Percentiles rank a stretch among this genome's conserved stretches.
Evolutionary conservation across 1,140 invertebrate species (phyloP).

Genomic region (Drosophila pseudoananassae): DNA sequence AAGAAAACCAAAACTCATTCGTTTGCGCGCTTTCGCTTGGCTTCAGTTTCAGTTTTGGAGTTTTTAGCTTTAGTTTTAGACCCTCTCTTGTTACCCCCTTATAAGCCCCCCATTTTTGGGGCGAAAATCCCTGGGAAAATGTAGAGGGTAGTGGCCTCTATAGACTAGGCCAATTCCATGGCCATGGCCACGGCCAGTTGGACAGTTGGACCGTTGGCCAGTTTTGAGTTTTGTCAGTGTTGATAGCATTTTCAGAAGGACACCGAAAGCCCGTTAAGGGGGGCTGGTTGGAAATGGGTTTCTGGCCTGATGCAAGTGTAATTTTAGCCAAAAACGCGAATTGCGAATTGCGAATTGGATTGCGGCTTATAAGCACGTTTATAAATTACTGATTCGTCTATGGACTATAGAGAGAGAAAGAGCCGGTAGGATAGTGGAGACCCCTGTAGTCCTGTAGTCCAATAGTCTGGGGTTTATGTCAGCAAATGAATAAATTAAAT

Average conservation of each 20-base stretch:
- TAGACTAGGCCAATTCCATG: constrained; percentile 20
- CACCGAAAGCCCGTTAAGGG: not conserved
- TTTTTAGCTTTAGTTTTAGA: constrained; percentile 27
- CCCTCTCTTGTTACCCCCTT: not conserved
- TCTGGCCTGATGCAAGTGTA: constrained; percentile 58
- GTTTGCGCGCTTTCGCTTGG: constrained; percentile 57
- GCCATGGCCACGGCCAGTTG: constrained; percentile 45
- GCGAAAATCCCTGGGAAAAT: not conserved
- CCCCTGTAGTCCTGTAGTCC: constrained; percentile 4
- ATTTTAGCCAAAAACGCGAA: constrained; percentile 54
- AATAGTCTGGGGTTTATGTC: constrained; percentile 43
- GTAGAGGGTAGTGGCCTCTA: not conserved
- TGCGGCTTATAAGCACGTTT: constrained; percentile 79
- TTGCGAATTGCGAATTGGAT: constrained; percentile 64
- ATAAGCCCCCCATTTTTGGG: not conserved
- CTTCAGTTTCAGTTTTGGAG: constrained; percentile 45
- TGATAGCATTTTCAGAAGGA: constrained; percentile 43
- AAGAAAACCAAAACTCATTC: constrained; percentile 36
- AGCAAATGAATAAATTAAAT: constrained; percentile 77
- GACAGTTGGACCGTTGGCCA: no score
- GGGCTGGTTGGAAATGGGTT: constrained; percentile 29
- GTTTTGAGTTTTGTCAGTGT: constrained; percentile 48
- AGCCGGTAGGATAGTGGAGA: not conserved
- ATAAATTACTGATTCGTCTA: constrained; percentile 77
- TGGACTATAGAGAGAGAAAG: constrained; percentile 13